A percentile compares a stretch with the other conserved stretches of the same genome.
phyloP scores from a whole-genome alignment of 2,797 vertebrate genomes.

The Crotalus adamanteus region DNA sequence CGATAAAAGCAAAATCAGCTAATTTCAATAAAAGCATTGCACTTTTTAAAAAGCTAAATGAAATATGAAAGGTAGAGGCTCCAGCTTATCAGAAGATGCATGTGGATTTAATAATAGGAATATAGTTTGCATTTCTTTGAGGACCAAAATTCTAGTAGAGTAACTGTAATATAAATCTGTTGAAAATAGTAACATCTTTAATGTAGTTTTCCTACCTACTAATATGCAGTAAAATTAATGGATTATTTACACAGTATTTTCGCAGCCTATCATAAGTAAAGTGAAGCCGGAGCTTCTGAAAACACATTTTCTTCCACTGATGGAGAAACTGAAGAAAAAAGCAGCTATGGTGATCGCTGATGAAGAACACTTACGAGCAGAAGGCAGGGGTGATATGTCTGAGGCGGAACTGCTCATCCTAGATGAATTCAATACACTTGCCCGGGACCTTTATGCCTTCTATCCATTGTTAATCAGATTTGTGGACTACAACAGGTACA shows the following conservation, averaged over 20 bases:
- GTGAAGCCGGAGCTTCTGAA: constrained; percentile 88
- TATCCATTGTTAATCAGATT: constrained; percentile 95
- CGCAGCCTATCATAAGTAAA: constrained; percentile 96
- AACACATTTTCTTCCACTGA: constrained; percentile 92
- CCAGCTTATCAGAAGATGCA: neutral
- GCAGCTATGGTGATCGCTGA: constrained; percentile 87
- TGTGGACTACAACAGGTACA: constrained; percentile 94
- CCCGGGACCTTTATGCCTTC: constrained; percentile 94
- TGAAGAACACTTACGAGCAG: constrained; percentile 91
- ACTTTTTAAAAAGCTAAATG: neutral
- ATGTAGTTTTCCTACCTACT: constrained; percentile 39
- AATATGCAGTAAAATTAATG: constrained; percentile 57
- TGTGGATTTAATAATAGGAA: neutral
- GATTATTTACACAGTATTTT: constrained; percentile 83
- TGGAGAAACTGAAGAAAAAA: constrained; percentile 97
- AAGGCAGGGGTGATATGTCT: constrained; percentile 93
- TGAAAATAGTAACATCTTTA: neutral
- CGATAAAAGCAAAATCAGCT: neutral
- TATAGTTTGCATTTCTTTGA: neutral
- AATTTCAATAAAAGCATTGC: neutral
- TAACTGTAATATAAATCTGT: neutral
- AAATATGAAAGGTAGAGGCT: neutral
- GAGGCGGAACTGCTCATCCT: constrained; percentile 94
- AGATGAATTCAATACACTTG: constrained; percentile 90
- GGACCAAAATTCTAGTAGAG: neutral